Evolutionary conservation across 2,113 vertebrate genomes (phyloP), one percentile per base, ranked within the genome.

Genomic region (Chrysochloris asiatica): DNA sequence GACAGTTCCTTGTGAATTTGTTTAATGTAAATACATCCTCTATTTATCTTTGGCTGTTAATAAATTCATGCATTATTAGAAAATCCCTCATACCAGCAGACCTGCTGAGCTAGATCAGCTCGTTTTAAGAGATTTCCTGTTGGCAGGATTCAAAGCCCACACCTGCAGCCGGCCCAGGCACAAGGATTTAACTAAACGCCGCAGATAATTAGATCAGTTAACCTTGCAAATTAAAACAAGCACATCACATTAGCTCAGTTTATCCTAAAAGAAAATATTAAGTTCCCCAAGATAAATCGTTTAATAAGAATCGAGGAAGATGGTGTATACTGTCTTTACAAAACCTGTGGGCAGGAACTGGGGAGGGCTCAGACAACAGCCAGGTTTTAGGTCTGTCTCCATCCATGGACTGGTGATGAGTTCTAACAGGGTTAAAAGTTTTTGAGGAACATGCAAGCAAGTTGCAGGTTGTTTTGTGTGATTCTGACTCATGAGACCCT

Each of bases 171-270:
- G 45, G 93, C 94, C 96, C 96, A 92, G 94, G 96, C 83, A 43
- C 96, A 96, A 97, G 96, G 97, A 98, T 98, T 98, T 98, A 97
- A 97, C 97, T 95, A 97, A 98, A 97, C 77, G 86, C 97, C 50
- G 73, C 94, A 96, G 97, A 98, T 98, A 98, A 98, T 98, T 98
- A 98, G 98, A 97, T 98, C 97, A 97, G 98, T 98, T 98, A 98
- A 98, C 98, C 97, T 96, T 97, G 67, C 93, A 98, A 98, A 98
- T 98, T 98, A 98, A 98, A 98, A 98, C 96, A 98, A 98, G 97
- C 96, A 98, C 93, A 96, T 97, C 90, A 72, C 95, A 97, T 98
- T 98, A 98, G 97, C 96, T 97, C 71, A 95, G 96, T 98, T 97
- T 97, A 98, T 98, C 97, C 97, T 97, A 96, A 98, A 98, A 98